A percentile compares a stretch with the other conserved stretches of the same genome.
Evolutionary conservation across 1,140 invertebrate species (phyloP).

Genomic region (Lethrus apterus): DNA sequence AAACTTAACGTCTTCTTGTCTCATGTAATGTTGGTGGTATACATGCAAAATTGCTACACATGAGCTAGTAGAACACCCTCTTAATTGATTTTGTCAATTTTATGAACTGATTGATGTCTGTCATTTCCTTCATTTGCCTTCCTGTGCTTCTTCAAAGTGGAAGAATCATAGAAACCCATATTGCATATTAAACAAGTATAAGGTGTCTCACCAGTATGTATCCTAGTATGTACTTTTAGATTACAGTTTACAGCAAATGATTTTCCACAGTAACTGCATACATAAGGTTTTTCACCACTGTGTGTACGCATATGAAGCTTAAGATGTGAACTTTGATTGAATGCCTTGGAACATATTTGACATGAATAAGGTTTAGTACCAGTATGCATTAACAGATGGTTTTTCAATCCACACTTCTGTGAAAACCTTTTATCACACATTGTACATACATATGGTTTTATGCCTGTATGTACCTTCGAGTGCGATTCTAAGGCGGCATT

Average conservation of each 20-base stretch:
- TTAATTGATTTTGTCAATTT: background rate
- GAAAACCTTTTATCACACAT: slow-evolving; percentile 53
- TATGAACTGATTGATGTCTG: too few relatives aligned
- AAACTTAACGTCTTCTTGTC: too few relatives aligned
- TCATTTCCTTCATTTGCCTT: background rate
- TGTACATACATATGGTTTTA: slow-evolving; percentile 87
- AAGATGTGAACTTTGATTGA: slow-evolving; percentile 36
- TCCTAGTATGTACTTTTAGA: slow-evolving; percentile 15
- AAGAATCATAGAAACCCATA: slow-evolving; percentile 9
- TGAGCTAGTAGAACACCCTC: too few relatives aligned
- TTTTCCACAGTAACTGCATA: slow-evolving; percentile 37
- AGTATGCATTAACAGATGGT: slow-evolving; percentile 36
- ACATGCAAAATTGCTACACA: too few relatives aligned
- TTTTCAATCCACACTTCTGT: slow-evolving; percentile 17
- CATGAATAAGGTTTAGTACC: slow-evolving; percentile 27
- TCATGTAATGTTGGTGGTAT: too few relatives aligned
- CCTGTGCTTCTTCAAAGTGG: slow-evolving; percentile 15
- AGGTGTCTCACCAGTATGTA: slow-evolving; percentile 17
- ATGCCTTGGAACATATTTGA: slow-evolving; percentile 58
- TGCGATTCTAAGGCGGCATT: slow-evolving; percentile 55
- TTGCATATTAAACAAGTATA: slow-evolving; percentile 14
- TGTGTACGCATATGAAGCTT: slow-evolving; percentile 17
- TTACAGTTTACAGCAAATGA: slow-evolving; percentile 43
- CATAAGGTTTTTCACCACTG: slow-evolving; percentile 32
- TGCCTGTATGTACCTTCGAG: slow-evolving; percentile 87